Conservation (phyloP, 2,888 invertebrate species). For the Idaea aversata region DNA sequence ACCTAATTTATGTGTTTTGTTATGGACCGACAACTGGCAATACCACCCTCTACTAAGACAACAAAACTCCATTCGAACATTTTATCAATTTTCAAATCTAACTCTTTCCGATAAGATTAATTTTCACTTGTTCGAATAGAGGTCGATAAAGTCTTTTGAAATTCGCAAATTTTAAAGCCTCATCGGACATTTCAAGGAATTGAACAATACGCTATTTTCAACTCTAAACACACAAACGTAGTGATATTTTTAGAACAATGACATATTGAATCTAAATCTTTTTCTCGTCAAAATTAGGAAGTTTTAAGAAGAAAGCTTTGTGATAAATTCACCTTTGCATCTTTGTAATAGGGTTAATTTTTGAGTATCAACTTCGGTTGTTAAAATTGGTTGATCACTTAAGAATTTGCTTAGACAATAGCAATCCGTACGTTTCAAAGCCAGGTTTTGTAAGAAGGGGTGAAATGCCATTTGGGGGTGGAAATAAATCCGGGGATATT, state of each 20-base stretch:
- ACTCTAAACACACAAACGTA: slow-evolving; percentile 33
- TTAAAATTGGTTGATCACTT: slow-evolving; percentile 52
- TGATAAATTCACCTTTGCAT: slow-evolving; percentile 15
- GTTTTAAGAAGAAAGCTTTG: slow-evolving; percentile 40
- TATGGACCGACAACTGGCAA: slow-evolving; percentile 76
- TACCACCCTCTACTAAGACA: slow-evolving; percentile 41
- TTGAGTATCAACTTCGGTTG: slow-evolving; percentile 17
- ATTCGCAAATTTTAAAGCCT: slow-evolving; percentile 47
- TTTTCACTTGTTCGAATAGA: slow-evolving; percentile 20
- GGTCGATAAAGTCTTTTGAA: slow-evolving; percentile 33
- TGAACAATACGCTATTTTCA: slow-evolving; percentile 32
- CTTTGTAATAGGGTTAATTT: slow-evolving; percentile 17
- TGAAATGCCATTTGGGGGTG: slow-evolving; percentile 72
- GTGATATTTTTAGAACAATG: slow-evolving; percentile 35
- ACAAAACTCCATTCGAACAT: slow-evolving; percentile 21
- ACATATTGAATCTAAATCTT: slow-evolving; percentile 41
- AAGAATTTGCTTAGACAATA: slow-evolving; percentile 73
- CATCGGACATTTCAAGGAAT: slow-evolving; percentile 61
- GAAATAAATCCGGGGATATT: slow-evolving; percentile 59
- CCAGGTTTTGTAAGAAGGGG: slow-evolving; percentile 73
- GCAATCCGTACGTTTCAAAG: slow-evolving; percentile 72
- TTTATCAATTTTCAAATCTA: slow-evolving; percentile 32
- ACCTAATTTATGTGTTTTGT: slow-evolving; percentile 82
- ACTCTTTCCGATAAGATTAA: slow-evolving; percentile 13
- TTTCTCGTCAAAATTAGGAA: slow-evolving; percentile 44